Conservation (phyloP, 2,888 invertebrate species). For the Notodonta ziczac region DNA sequence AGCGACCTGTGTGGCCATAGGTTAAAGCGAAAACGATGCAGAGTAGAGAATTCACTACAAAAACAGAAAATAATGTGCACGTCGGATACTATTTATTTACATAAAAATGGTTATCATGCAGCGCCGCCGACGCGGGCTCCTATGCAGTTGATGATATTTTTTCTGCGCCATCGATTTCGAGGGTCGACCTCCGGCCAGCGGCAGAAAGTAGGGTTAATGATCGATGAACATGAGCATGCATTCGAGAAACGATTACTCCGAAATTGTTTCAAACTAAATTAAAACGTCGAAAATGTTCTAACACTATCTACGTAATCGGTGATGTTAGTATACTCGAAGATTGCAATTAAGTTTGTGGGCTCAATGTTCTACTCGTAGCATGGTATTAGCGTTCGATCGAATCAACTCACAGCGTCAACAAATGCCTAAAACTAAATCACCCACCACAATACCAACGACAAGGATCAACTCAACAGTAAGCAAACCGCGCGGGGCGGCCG, state of each 20-base stretch:
- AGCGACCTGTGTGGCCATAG: slow-evolving; percentile 44
- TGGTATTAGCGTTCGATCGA: slow-evolving; percentile 71
- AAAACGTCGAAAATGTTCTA: slow-evolving; percentile 44
- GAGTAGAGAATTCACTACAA: slow-evolving; percentile 46
- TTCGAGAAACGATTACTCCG: slow-evolving; percentile 45
- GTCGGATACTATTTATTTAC: slow-evolving; percentile 46
- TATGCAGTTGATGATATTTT: slow-evolving; percentile 41
- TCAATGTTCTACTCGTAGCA: slow-evolving; percentile 81
- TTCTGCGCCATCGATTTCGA: slow-evolving; percentile 50
- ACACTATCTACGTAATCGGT: slow-evolving; percentile 61
- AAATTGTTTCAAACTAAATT: slow-evolving; percentile 59
- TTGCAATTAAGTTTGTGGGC: slow-evolving; percentile 73
- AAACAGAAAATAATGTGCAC: slow-evolving; percentile 45
- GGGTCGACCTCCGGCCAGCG: slow-evolving; percentile 39
- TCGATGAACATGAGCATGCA: slow-evolving; percentile 63
- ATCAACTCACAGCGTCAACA: slow-evolving; percentile 69
- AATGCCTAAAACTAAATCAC: slow-evolving; percentile 73
- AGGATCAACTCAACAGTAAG: slow-evolving; percentile 70
- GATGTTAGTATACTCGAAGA: slow-evolving; percentile 68
- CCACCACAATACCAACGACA: slow-evolving; percentile 76
- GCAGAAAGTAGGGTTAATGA: slow-evolving; percentile 53
- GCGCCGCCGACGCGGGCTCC: slow-evolving; percentile 41
- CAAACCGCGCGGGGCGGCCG: slow-evolving; percentile 59
- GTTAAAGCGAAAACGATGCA: slow-evolving; percentile 62
- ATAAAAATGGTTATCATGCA: slow-evolving; percentile 49